Evolutionary conservation across 2,888 invertebrate genomes (phyloP).

Genomic region (Limnephilus lunatus): DNA sequence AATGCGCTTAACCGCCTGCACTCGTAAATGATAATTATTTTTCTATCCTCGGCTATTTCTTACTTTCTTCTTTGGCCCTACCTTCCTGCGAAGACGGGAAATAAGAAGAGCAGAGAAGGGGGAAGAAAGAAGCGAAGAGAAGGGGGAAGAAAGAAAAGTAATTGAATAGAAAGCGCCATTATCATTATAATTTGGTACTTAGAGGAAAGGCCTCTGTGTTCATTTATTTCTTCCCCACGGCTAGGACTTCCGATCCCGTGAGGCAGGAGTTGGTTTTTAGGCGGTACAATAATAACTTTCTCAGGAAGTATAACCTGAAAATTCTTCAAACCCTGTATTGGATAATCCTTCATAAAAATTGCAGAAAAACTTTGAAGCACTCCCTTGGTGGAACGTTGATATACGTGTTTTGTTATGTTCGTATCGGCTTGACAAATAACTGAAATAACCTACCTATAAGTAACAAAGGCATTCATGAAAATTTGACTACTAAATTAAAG

Average conservation of each 20-base stretch:
- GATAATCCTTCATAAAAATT: neutral
- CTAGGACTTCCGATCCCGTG: neutral
- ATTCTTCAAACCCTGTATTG: neutral
- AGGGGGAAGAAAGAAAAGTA: neutral
- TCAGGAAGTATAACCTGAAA: neutral
- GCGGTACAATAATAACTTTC: neutral
- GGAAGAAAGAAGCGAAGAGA: neutral
- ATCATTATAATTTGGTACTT: conserved; percentile 2
- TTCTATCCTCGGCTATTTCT: neutral
- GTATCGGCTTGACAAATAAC: neutral
- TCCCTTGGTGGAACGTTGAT: neutral
- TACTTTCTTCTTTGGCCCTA: neutral
- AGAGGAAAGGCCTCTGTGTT: neutral
- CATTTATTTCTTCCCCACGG: neutral
- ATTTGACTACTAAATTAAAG: no score
- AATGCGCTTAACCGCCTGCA: neutral
- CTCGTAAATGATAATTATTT: neutral
- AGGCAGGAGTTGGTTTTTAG: neutral
- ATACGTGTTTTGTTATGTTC: neutral
- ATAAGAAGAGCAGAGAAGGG: neutral
- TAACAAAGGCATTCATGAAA: no score
- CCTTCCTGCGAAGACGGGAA: neutral
- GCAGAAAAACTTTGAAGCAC: neutral
- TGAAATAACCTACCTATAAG: no score
- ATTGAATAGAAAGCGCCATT: conserved; percentile 2